phyloP scores from a whole-genome alignment of 2,888 invertebrate genomes.

The Leucoma salicis region DNA sequence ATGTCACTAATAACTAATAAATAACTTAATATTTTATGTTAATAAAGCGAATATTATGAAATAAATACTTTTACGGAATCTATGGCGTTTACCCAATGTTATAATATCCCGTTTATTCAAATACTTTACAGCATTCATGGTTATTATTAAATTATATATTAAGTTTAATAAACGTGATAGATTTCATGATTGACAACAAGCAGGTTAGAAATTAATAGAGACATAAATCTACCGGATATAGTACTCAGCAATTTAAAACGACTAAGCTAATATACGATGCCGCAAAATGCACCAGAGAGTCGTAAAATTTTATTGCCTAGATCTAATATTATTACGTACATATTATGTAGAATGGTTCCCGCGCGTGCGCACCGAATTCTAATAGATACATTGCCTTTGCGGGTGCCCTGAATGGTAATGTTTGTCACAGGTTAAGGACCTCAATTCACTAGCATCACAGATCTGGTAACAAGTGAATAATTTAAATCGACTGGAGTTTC shows the following conservation, averaged over 20 bases:
- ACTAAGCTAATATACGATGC: constrained; percentile 16
- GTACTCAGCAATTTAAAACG: constrained; percentile 18
- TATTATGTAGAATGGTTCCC: constrained; percentile 47
- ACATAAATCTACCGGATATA: constrained; percentile 7
- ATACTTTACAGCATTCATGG: no score
- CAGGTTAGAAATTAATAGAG: not conserved
- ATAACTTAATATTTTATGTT: no score
- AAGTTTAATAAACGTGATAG: no score
- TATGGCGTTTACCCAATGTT: no score
- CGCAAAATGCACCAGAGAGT: constrained; percentile 36
- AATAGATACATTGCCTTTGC: constrained; percentile 63
- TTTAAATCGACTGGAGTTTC: no score
- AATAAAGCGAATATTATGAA: no score
- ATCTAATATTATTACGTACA: constrained; percentile 35
- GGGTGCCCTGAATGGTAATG: constrained; percentile 43
- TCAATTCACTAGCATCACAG: constrained; percentile 20
- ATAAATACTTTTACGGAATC: no score
- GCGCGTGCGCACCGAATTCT: constrained; percentile 55
- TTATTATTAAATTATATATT: no score
- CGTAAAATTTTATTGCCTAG: constrained; percentile 55
- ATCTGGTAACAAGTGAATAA: constrained; percentile 29
- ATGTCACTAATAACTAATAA: no score
- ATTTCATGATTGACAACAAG: no score
- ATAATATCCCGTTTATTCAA: no score
- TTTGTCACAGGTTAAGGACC: constrained; percentile 46